Evolutionary conservation across 1,140 invertebrate species (phyloP).

Genomic region (Drosophila teissieri): DNA sequence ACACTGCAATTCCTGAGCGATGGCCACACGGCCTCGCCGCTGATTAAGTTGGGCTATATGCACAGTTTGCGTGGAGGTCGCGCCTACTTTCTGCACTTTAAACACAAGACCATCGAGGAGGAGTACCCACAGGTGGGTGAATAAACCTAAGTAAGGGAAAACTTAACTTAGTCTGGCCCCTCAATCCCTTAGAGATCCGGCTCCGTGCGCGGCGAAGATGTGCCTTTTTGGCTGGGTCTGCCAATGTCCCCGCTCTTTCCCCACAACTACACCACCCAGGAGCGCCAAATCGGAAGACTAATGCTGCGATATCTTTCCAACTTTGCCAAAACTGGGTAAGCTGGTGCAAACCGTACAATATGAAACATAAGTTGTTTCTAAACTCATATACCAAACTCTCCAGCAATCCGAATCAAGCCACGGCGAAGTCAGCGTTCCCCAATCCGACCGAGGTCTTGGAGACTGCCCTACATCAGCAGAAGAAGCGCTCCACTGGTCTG

Average conservation of each 20-base stretch:
- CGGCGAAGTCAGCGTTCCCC: slow-evolving; percentile 16
- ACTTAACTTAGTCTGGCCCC: background rate
- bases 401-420: slow-evolving; percentile 78
- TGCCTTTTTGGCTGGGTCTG: slow-evolving; percentile 96
- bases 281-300: slow-evolving; percentile 89
- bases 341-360: background rate
- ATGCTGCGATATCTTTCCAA: slow-evolving; percentile 93
- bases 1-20: slow-evolving; percentile 92
- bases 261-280: slow-evolving; percentile 90
- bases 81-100: slow-evolving; percentile 95
- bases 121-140: slow-evolving; percentile 89
- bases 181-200: slow-evolving; percentile 87
- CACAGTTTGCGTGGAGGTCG: slow-evolving; percentile 91
- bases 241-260: slow-evolving; percentile 90
- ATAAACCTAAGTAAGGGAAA: no score
- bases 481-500: slow-evolving; percentile 47
- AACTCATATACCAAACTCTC: background rate
- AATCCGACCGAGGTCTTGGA: slow-evolving; percentile 10
- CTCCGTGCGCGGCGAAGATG: slow-evolving; percentile 96
- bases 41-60: slow-evolving; percentile 91
- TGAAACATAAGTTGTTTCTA: background rate
- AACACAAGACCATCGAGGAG: slow-evolving; percentile 90
- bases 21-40: slow-evolving; percentile 93
- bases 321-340: slow-evolving; percentile 92
- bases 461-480: slow-evolving; percentile 32